phyloP scores from a whole-genome alignment of 2,113 vertebrate genomes.

The Chloebia gouldiae region DNA sequence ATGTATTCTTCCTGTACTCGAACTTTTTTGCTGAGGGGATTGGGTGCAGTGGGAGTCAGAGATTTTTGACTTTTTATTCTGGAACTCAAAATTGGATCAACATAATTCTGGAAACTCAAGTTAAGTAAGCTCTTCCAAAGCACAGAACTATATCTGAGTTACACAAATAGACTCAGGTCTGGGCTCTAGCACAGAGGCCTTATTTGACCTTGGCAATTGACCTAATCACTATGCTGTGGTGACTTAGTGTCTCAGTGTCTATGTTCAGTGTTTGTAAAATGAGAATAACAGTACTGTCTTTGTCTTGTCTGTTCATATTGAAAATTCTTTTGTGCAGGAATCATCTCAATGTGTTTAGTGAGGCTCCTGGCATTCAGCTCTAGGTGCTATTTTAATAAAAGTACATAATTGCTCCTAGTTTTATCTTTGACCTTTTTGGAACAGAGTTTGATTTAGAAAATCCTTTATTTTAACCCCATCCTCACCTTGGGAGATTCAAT shows the following conservation, averaged over 20 bases:
- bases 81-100: neutral
- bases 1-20: neutral
- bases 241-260: neutral
- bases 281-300: constrained; percentile 41
- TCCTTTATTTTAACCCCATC: constrained; percentile 23
- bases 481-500: neutral
- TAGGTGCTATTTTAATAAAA: constrained; percentile 52
- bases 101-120: neutral
- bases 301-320: constrained; percentile 49
- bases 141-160: neutral
- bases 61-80: neutral
- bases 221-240: neutral
- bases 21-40: neutral
- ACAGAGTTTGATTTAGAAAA: neutral
- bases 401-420: constrained; percentile 28
- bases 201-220: constrained; percentile 12
- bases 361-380: neutral
- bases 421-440: constrained; percentile 13
- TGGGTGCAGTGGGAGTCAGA: neutral
- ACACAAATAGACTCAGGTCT: neutral
- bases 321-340: constrained; percentile 38
- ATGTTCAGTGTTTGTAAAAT: constrained; percentile 16
- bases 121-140: neutral
- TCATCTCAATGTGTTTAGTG: constrained; percentile 1
- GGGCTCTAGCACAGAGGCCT: neutral